Evolutionary conservation across 64 coral and sea anemone genomes (phyloP).

Genomic region (Stichodactyla helianthus): DNA sequence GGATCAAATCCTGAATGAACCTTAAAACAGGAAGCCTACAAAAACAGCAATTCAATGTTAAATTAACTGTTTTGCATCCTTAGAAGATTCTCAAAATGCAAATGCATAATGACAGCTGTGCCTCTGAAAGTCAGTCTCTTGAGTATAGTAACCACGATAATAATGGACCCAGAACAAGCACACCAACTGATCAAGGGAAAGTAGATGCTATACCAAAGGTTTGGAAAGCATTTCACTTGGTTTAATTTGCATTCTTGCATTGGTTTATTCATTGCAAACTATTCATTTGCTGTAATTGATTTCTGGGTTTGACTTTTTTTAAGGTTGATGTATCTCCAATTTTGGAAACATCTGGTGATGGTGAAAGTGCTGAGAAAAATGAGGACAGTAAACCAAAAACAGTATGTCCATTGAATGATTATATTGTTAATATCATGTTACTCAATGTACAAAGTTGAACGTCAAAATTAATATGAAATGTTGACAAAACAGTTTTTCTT

Average conservation of each 20-base stretch:
- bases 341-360: neutral
- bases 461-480: no score
- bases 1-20: neutral
- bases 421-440: no score
- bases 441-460: no score
- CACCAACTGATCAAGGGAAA: neutral
- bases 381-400: neutral
- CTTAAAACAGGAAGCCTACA: neutral
- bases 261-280: neutral
- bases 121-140: neutral
- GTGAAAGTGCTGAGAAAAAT: neutral
- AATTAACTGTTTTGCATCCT: neutral
- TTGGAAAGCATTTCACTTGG: neutral
- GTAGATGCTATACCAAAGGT: neutral
- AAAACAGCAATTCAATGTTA: neutral
- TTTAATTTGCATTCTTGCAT: neutral
- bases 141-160: neutral
- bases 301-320: neutral
- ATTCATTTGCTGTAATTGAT: neutral
- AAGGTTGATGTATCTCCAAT: conserved; percentile 5
- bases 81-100: neutral
- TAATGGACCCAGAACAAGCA: conserved; percentile 1
- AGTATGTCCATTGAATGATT: neutral
- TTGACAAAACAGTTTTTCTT: no score
- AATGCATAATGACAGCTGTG: neutral